Conservation (phyloP, 2,888 invertebrate species). For the Podotricha telesiphe region DNA sequence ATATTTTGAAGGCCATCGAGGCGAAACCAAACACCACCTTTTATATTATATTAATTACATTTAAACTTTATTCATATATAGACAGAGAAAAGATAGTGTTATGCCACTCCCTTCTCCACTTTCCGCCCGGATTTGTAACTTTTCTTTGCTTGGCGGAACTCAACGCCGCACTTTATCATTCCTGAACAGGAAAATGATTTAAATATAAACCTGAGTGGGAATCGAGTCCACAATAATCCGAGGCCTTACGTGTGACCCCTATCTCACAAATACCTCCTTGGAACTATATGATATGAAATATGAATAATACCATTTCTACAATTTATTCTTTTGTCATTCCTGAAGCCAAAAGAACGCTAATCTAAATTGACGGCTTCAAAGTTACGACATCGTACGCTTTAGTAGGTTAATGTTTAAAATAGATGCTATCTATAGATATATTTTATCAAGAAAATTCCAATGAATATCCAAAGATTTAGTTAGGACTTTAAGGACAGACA, state of each 20-base stretch:
- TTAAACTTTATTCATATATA: not conserved
- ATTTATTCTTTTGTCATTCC: not conserved
- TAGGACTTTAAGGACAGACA: not conserved
- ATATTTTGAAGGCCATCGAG: too few species aligned
- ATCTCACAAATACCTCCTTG: too few species aligned
- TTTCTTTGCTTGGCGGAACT: too few species aligned
- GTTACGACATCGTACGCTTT: constrained; percentile 18
- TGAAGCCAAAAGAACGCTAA: constrained; percentile 27
- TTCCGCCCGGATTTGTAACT: too few species aligned
- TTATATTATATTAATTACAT: too few species aligned
- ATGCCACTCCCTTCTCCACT: too few species aligned
- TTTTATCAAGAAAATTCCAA: not conserved
- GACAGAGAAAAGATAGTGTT: too few species aligned
- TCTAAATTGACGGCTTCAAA: constrained; percentile 30
- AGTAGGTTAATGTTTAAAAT: constrained; percentile 20
- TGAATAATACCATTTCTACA: not conserved
- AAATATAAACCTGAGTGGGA: too few species aligned
- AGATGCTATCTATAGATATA: constrained; percentile 9
- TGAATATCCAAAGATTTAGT: constrained; percentile 12
- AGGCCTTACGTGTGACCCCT: too few species aligned
- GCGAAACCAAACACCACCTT: not conserved
- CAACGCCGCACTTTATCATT: too few species aligned
- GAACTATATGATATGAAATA: not conserved
- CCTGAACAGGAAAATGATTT: too few species aligned
- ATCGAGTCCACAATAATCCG: too few species aligned